Base-by-base conservation (phyloP, 2,888 invertebrate genomes). In the Eudemis profundana region DNA sequence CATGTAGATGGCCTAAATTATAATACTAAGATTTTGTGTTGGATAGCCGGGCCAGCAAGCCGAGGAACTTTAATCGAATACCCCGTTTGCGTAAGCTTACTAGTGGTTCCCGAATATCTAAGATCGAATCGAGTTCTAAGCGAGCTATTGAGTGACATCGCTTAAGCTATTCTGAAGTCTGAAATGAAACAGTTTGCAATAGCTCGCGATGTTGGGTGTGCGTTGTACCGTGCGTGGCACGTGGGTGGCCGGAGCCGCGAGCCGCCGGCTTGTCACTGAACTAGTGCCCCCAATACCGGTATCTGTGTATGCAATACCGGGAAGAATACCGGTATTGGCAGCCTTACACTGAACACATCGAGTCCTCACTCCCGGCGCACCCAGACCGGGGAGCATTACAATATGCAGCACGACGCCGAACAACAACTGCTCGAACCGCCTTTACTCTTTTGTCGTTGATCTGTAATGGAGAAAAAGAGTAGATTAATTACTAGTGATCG, bases 361-460 rank as follows among this genome's bases (percentile, higher is more conserved):
- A 60, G 66, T 62, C 60, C 61, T 38, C 82, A 74, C 74, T 70
- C 79, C 73, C 73, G 74, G 73, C 73, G 74, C 56, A 23, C 77
- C 74, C 78, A 77, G 71, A 75, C 71, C 68, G 72, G 75, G 70
- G 74, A 74, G 74, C 83, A 91, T 96, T 97, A 97, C 95, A 97
- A 95, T 95, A 97, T 97, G 94, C 96, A 96, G 94, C 97, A 97
- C 76, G 97, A 96, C 80, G 97, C 95, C 81, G 97, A 97, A 94
- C 97, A 98, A 95, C 97, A 97, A 95, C 97, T 97, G 94, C 97
- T 97, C 81, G 97, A 97, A 76, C 97, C 97, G 75, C 97, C 97
- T 96, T 98, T 98, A 93, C 97, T 97, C 93, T 97, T 97, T 93
- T 97, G 97, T 93, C 97, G 95, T 94, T 97, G 97, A 95, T 97